These are phyloP conservation scores for Poeciliopsis paucimaculata DNA, from an alignment of 2,797 vertebrate genomes.

Conservation along the genomic window DNA sequence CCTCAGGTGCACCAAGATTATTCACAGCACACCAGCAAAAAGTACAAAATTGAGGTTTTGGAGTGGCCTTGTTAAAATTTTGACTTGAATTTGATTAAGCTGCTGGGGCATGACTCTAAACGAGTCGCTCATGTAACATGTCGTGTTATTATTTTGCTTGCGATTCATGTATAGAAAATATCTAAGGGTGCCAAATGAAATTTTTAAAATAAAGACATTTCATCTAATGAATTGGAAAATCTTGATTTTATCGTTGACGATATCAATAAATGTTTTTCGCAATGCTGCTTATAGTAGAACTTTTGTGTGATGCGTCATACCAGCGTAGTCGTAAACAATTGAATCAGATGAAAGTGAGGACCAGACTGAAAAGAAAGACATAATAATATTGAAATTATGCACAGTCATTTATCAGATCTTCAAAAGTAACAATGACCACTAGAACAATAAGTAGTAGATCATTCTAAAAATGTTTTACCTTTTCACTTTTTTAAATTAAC, in stretches of 20 bases:
- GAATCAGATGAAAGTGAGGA: not conserved
- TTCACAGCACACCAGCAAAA: not conserved
- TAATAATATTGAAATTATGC: not conserved
- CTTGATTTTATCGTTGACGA: not conserved
- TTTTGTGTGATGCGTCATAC: not conserved
- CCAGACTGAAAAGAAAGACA: not conserved
- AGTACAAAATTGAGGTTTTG: not conserved
- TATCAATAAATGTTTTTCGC: not conserved
- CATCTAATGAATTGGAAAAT: not conserved
- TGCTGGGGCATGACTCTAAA: not conserved
- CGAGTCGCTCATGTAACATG: not conserved
- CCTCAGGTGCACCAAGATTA: not conserved
- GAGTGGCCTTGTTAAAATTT: not conserved
- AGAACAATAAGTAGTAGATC: not conserved
- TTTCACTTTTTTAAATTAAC: too few relatives aligned
- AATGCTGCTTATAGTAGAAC: not conserved
- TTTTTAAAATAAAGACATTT: not conserved
- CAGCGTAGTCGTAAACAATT: fast-evolving
- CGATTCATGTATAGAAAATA: not conserved
- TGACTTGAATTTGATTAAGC: not conserved
- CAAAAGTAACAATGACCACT: not conserved
- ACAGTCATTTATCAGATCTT: not conserved
- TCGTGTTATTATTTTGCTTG: not conserved
- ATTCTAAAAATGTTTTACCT: not conserved
- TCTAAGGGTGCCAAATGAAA: not conserved